These are phyloP conservation scores for Metellina segmentata DNA, from an alignment of 2,888 invertebrate genomes.

Conservation along the genomic window DNA sequence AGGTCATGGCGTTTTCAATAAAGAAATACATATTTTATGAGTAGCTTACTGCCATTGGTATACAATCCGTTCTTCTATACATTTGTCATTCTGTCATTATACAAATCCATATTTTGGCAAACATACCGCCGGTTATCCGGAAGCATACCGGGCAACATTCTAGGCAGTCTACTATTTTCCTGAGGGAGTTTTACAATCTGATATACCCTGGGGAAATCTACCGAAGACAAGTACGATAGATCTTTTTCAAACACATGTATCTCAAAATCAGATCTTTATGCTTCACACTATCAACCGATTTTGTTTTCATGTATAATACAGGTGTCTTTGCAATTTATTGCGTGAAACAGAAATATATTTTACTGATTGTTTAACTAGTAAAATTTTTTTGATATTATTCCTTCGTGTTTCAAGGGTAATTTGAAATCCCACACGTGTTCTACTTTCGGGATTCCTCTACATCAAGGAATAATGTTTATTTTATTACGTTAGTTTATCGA, in stretches of 20 bases:
- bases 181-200: slow-evolving; percentile 88
- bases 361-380: too few species aligned
- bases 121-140: slow-evolving; percentile 93
- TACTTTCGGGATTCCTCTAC: neutral
- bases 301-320: too few species aligned
- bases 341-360: too few species aligned
- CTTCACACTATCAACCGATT: too few species aligned
- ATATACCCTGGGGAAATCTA: slow-evolving; percentile 81
- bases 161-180: slow-evolving; percentile 96
- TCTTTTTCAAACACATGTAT: slow-evolving; percentile 97
- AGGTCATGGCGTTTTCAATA: too few species aligned
- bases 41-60: neutral
- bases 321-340: too few species aligned
- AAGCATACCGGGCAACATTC: slow-evolving; percentile 95
- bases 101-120: slow-evolving; percentile 95
- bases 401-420: too few species aligned
- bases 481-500: neutral
- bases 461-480: neutral
- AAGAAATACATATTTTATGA: too few species aligned
- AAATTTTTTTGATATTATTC: too few species aligned
- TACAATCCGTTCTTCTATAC: slow-evolving; percentile 85
- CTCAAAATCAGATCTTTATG: slow-evolving; percentile 79
- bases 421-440: too few species aligned
- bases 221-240: slow-evolving; percentile 92
- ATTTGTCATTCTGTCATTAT: slow-evolving; percentile 90